Evolutionary conservation across 2,888 invertebrate genomes (phyloP).

Genomic region (Drosophila emarginata): DNA sequence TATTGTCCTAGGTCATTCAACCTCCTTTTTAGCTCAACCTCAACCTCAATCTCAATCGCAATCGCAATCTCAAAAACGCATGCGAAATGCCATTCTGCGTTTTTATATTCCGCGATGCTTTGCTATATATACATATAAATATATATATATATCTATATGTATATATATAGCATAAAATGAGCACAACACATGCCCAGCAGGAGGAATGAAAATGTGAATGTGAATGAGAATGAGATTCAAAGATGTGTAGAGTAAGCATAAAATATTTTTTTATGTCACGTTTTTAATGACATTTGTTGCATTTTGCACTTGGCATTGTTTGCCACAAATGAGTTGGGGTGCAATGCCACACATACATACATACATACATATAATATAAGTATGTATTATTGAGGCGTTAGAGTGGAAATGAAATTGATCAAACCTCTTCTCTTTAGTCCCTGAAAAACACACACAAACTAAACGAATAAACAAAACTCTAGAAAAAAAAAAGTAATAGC

Average conservation of each 20-base stretch:
- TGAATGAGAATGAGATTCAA: slow-evolving; percentile 23
- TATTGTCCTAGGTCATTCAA: slow-evolving; percentile 77
- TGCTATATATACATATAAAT: slow-evolving; percentile 22
- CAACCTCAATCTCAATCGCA: slow-evolving; percentile 47
- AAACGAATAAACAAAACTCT: slow-evolving; percentile 20
- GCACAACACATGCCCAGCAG: slow-evolving; percentile 42
- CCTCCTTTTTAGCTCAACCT: slow-evolving; percentile 50
- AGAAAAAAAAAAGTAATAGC: not conserved
- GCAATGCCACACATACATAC: not conserved
- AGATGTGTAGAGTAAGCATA: slow-evolving; percentile 49
- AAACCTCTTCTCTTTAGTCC: not conserved
- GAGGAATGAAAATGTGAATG: slow-evolving; percentile 26
- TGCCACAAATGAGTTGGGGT: not conserved
- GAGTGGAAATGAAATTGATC: slow-evolving; percentile 34
- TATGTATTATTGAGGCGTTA: slow-evolving; percentile 21
- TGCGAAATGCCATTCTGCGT: slow-evolving; percentile 66
- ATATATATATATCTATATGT: not conserved
- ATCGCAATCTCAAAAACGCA: slow-evolving; percentile 52
- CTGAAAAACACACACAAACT: slow-evolving; percentile 20
- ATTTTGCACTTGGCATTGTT: slow-evolving; percentile 57
- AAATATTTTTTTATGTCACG: slow-evolving; percentile 72
- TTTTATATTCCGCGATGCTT: slow-evolving; percentile 66
- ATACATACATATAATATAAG: not conserved
- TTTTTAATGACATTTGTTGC: slow-evolving; percentile 77
- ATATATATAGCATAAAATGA: slow-evolving; percentile 52